A percentile compares a stretch with the other conserved stretches of the same genome.
Conservation (phyloP, 2,113 vertebrate species). For the Pipra filicauda region DNA sequence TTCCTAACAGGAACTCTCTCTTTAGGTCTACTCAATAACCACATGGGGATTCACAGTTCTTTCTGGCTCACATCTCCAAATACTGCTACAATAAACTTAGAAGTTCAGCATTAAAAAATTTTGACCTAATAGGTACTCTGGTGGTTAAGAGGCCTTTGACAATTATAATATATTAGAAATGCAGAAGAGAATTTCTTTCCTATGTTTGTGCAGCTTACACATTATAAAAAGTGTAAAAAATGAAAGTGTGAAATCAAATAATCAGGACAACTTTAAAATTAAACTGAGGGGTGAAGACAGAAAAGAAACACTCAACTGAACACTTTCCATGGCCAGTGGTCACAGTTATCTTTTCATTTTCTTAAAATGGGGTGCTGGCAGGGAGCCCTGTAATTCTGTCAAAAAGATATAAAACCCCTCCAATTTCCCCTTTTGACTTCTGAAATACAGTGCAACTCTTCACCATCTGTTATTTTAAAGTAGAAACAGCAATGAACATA, state of each 20-base stretch:
- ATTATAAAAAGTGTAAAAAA: background rate
- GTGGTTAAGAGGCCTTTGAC: background rate
- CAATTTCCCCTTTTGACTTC: conserved; percentile 70
- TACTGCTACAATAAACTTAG: background rate
- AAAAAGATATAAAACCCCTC: conserved; percentile 46
- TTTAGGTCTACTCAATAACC: background rate
- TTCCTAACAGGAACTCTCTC: background rate
- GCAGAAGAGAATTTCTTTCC: background rate
- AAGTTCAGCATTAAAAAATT: background rate
- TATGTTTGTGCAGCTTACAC: background rate
- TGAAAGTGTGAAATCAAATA: background rate
- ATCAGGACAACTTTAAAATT: background rate
- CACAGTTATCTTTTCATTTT: conserved; percentile 15
- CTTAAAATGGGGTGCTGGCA: conserved; percentile 41
- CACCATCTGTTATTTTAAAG: conserved; percentile 82
- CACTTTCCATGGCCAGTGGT: background rate
- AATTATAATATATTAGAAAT: background rate
- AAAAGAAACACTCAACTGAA: background rate
- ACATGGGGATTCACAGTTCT: background rate
- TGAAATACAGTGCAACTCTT: conserved; percentile 76
- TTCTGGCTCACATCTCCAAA: background rate
- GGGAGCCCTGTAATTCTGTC: conserved; percentile 47
- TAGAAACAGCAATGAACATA: conserved; percentile 79
- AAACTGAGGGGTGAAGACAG: background rate
- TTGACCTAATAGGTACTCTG: background rate